Base-by-base conservation (phyloP, 2,113 vertebrate species). In the Eudyptes chrysolophus region DNA sequence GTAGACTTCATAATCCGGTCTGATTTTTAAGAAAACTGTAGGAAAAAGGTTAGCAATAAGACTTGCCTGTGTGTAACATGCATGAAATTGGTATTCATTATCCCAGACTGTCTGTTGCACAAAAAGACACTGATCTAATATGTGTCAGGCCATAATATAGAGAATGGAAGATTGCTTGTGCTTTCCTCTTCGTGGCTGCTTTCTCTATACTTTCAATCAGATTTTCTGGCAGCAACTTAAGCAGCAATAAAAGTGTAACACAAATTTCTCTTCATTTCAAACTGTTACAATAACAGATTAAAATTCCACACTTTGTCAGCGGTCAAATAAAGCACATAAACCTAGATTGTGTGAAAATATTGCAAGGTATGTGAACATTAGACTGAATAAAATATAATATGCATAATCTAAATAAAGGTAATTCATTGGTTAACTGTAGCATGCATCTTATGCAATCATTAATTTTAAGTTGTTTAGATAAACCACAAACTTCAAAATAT, bases 51-150 rank as follows among this genome's bases (percentile, higher is more conserved):
- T 84, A 96, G 91, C 89, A 94, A 26, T 94, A 96, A 72, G 84
- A 77, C 54, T 96, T 90, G 89, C 42, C 66, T 90, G 84, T 93
- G 94, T 40, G 91, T 96, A 97, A 97, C 96, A 92, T 85, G 95
- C 96, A 96, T 96, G 97, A 97, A 97, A 97, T 96, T 95, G 95
- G 82, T 95, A 93, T 96, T 97, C 97, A 97, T 97, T 97, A 96
- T 93, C 58, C 66, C 54, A 92, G 87, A 80, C 74, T 93, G 65
- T 49, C 94, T 97, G 69, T 82, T 92, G 81, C 78, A 96, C 86
- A 94, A 96, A 97, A 94, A 91, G 95, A 92, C 89, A 96, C 87
- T 89, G 95, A 94, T 97, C 89, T 94, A 97, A 94, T 96, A 85
- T 34, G 84, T 96, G 94, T 96, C 94, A 93, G 93, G 51, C 60